Base-by-base conservation (phyloP, 1,140 invertebrate genomes). In the Stegodyphus mimosarum region DNA sequence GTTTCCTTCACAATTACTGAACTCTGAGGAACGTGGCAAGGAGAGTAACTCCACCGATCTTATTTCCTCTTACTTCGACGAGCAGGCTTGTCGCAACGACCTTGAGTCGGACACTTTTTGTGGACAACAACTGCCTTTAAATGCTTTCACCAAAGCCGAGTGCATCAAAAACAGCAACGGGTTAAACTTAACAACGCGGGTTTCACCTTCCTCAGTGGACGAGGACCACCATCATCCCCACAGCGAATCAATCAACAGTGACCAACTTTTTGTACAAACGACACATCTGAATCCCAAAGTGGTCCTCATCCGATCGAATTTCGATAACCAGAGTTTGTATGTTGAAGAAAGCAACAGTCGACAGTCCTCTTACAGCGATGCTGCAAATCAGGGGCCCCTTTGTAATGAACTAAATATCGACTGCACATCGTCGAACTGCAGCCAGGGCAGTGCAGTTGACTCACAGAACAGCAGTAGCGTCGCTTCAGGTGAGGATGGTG, bases 231-330 rank as follows among this genome's bases (percentile, higher is more conserved):
- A 33, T 33, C 33, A 33, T 33, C 33, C 33, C 33, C 33, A 33
- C 33, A 60, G 55, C 15, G 15, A 15, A 10, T 10, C 55, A 9
- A 60, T 48, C 17, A 15, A 50, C 5, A 49, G 55, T 33, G 67
- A 80, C 67, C 67, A 63, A 15, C 11, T 18, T 48, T 78, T 78
- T 52, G 53, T 80, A 49, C 77, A 80, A 53, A 71, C 70, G 15
- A n/a, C 77, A n/a, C 80, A 74, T 60, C 80, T 83, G 11, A 83
- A 83, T 53, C 80, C 80, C 7, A 72, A 83, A 55, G 80, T 83
- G 60, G 49, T 83, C 48, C 80, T 83, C 60, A 83, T 83, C 49
- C 18, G 80, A 48, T 74, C 80, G 69, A 60, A 83, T 50, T 83
- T 52, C 55, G 48, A 17, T 15, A 51, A 51, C 50, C 64, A 18